These are phyloP conservation scores for Drosophila punjabiensis DNA, from an alignment of 1,140 invertebrate species.

Conservation along the genomic window DNA sequence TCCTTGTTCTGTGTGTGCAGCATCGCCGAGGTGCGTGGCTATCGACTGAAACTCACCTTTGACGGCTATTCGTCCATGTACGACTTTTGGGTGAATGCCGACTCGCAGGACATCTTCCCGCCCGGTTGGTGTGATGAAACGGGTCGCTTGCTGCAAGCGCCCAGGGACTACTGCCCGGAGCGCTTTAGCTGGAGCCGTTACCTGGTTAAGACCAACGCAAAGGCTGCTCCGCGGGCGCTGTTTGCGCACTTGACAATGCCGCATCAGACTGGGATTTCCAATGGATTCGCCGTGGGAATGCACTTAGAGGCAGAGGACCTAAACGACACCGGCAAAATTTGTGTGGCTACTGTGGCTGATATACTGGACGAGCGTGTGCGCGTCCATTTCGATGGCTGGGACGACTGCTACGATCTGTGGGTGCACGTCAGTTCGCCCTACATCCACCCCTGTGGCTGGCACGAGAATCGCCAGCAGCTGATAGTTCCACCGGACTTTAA, in stretches of 20 bases:
- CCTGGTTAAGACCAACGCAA: conserved; percentile 91
- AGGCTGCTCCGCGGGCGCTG: conserved; percentile 92
- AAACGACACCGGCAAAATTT: conserved; percentile 93
- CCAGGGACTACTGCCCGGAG: conserved; percentile 88
- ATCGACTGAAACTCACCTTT: conserved; percentile 95
- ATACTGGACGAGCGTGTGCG: conserved; percentile 94
- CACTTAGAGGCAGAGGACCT: conserved; percentile 98
- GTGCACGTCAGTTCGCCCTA: conserved; percentile 94
- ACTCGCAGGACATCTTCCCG: conserved; percentile 96
- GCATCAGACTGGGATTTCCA: conserved; percentile 34
- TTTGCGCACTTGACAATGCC: conserved; percentile 88
- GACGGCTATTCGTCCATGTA: conserved; percentile 96
- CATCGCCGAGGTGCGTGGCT: conserved; percentile 93
- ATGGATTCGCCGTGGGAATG: conserved; percentile 89
- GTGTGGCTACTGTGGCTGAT: conserved; percentile 95
- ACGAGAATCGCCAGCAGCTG: conserved; percentile 91
- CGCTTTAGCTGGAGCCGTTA: conserved; percentile 95
- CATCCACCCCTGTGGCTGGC: conserved; percentile 97
- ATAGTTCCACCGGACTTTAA: conserved; percentile 93
- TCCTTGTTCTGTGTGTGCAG: conserved; percentile 95
- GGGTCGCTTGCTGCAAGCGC: conserved; percentile 90
- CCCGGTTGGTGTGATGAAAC: conserved; percentile 97
- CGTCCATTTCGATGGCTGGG: conserved; percentile 98
- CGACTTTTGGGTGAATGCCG: conserved; percentile 97
- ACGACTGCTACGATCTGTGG: conserved; percentile 97